Percentiles rank a stretch among this genome's conserved stretches.
These are phyloP conservation scores for Drosophila fuyamai DNA, from an alignment of 1,140 invertebrate genomes.

Conservation along the genomic window DNA sequence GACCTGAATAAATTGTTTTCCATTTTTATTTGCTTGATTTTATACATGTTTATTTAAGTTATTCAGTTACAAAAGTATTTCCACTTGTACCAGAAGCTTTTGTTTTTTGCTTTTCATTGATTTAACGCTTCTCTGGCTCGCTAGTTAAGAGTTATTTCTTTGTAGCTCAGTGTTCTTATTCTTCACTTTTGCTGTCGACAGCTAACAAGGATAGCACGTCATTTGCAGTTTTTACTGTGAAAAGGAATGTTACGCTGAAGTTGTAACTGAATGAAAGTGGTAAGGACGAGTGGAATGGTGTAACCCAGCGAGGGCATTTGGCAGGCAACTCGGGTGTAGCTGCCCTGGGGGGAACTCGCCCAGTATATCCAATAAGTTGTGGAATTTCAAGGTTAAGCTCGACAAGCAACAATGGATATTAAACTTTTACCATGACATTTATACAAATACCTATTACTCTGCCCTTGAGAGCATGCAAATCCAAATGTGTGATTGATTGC, in stretches of 20 bases:
- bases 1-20: no score
- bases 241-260: conserved; percentile 15
- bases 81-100: no score
- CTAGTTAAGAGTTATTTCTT: conserved; percentile 10
- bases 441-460: conserved; percentile 12
- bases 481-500: conserved; percentile 32
- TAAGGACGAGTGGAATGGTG: conserved; percentile 8
- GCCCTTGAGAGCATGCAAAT: background rate
- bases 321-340: background rate
- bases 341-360: conserved; percentile 1
- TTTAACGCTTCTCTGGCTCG: conserved; percentile 14
- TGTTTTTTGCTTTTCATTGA: conserved; percentile 21
- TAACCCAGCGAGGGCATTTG: conserved; percentile 7
- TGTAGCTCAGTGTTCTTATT: conserved; percentile 46
- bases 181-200: conserved; percentile 9
- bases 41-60: no score
- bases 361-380: conserved; percentile 11
- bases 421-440: conserved; percentile 16
- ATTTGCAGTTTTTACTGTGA: conserved; percentile 41
- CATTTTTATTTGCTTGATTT: no score
- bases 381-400: conserved; percentile 11
- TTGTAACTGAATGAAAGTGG: conserved; percentile 32
- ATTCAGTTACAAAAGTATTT: no score
- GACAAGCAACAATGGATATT: conserved; percentile 11
- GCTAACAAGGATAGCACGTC: conserved; percentile 56